Conservation (phyloP, 1,140 invertebrate species). For the Listronotus oregonensis region DNA sequence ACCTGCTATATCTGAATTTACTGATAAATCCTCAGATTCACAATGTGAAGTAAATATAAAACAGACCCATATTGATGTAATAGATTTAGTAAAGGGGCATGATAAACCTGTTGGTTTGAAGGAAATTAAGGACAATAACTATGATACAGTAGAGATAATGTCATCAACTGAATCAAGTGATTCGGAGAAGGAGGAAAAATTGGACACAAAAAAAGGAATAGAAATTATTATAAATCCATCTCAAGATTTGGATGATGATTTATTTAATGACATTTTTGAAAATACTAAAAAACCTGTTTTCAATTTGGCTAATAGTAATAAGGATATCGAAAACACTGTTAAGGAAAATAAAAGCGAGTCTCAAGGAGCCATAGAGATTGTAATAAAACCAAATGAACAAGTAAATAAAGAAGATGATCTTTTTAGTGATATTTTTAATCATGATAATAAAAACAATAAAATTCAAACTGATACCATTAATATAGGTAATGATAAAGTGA, state of each 20-base stretch:
- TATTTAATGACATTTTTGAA: not conserved
- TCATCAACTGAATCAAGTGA: slow-evolving; percentile 38
- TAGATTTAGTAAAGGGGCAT: not conserved
- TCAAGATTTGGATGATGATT: not conserved
- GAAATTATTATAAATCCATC: slow-evolving; percentile 54
- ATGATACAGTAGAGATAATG: slow-evolving; percentile 39
- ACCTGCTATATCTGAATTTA: slow-evolving; percentile 3
- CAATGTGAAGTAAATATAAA: slow-evolving; percentile 10
- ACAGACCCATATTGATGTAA: not conserved
- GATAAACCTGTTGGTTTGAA: not conserved
- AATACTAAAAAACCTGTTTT: too few relatives aligned
- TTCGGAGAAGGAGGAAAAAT: slow-evolving; percentile 41
- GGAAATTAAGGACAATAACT: not conserved
- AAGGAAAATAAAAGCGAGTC: too few relatives aligned
- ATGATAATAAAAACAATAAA: too few relatives aligned
- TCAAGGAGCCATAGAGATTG: not conserved
- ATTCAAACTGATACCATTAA: too few relatives aligned
- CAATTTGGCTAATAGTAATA: too few relatives aligned
- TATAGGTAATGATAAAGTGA: not conserved
- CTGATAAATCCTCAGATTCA: slow-evolving; percentile 27
- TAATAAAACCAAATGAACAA: not conserved
- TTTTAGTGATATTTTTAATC: slow-evolving; percentile 36
- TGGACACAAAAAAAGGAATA: slow-evolving; percentile 39
- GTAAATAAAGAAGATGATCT: slow-evolving; percentile 32
- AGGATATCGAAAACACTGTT: too few relatives aligned